phyloP scores from a whole-genome alignment of 2,888 invertebrate species.

The Synergus japonicus region DNA sequence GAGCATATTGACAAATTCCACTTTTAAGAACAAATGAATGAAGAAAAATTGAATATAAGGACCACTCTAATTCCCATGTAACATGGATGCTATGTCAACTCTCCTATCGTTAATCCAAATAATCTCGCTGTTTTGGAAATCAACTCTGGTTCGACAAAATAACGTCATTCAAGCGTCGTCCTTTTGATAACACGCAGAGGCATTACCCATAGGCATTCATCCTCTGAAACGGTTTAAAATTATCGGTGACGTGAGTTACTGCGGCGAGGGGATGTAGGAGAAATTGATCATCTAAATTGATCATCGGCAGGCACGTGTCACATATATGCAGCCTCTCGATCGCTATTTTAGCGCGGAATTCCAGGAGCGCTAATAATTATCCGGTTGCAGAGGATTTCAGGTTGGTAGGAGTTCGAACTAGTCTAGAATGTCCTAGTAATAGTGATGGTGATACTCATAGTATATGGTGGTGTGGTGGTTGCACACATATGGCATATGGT shows the following conservation, averaged over 20 bases:
- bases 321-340: slow-evolving; percentile 20
- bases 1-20: too few species aligned
- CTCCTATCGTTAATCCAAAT: background rate
- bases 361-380: slow-evolving; percentile 38
- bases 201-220: slow-evolving; percentile 34
- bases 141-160: slow-evolving; percentile 30
- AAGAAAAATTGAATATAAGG: too few species aligned
- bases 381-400: slow-evolving; percentile 27
- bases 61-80: background rate
- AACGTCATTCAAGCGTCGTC: slow-evolving; percentile 32
- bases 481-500: slow-evolving; percentile 12
- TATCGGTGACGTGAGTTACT: slow-evolving; percentile 40
- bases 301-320: slow-evolving; percentile 36
- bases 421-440: background rate
- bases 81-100: background rate
- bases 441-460: background rate
- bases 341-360: slow-evolving; percentile 35
- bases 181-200: slow-evolving; percentile 22
- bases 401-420: background rate
- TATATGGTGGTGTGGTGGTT: background rate
- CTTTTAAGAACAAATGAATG: too few species aligned
- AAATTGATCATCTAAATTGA: slow-evolving; percentile 36
- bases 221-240: slow-evolving; percentile 36
- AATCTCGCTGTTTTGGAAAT: slow-evolving; percentile 21
- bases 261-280: slow-evolving; percentile 1